These are phyloP conservation scores for Ceraclea dissimilis DNA, from an alignment of 2,888 invertebrate genomes.

Conservation along the genomic window DNA sequence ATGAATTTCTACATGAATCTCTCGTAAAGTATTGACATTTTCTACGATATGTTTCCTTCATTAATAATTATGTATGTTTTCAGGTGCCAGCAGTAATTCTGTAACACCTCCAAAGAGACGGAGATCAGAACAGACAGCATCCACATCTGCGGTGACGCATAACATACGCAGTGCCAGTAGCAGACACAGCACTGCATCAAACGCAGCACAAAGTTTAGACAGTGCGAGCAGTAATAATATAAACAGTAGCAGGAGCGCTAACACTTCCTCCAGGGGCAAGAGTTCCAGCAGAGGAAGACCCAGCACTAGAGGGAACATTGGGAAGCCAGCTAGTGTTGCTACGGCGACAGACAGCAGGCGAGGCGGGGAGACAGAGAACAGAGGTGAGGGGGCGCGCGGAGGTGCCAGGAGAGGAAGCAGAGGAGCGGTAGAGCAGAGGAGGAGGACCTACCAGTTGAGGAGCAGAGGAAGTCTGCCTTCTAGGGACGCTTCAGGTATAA, in stretches of 20 bases:
- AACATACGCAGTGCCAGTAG: background rate
- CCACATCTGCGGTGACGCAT: background rate
- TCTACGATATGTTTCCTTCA: no score
- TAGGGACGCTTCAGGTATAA: slow-evolving; percentile 10
- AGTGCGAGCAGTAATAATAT: background rate
- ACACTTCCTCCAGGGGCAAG: background rate
- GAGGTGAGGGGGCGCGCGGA: background rate
- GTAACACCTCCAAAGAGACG: background rate
- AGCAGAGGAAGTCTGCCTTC: slow-evolving; percentile 8
- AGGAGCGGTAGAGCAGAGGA: slow-evolving; percentile 3
- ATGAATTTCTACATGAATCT: no score
- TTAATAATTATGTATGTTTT: no score
- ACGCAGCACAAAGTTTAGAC: background rate
- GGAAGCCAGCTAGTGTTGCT: background rate
- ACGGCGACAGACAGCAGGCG: background rate
- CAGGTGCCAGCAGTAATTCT: background rate
- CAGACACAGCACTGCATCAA: background rate
- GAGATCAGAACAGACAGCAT: background rate
- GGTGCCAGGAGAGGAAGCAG: background rate
- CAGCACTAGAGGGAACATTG: background rate
- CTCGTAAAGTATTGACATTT: no score
- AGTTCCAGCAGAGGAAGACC: background rate
- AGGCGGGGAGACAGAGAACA: slow-evolving; percentile 9
- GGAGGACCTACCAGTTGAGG: slow-evolving; percentile 17
- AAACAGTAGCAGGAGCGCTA: background rate